Percentiles rank a stretch among this genome's conserved stretches.
phyloP scores from a whole-genome alignment of 2,797 vertebrate genomes.

The Cossypha heuglini region DNA sequence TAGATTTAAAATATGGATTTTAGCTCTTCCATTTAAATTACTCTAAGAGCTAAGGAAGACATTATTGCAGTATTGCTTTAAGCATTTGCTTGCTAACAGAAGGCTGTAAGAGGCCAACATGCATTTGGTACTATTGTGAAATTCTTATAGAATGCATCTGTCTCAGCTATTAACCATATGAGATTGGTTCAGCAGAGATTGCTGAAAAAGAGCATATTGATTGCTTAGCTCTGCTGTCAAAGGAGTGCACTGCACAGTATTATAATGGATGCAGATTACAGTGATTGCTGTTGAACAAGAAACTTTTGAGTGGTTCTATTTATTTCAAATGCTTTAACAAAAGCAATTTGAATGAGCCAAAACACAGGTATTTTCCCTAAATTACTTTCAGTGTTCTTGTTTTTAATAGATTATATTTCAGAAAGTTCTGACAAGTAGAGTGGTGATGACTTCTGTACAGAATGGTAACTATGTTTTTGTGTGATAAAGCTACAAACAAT shows the following conservation, averaged over 20 bases:
- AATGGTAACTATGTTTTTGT: not conserved
- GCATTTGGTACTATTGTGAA: not conserved
- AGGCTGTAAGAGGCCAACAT: not conserved
- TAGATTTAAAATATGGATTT: not conserved
- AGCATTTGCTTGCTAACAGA: not conserved
- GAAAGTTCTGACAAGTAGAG: not conserved
- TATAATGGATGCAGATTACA: slow-evolving; percentile 28
- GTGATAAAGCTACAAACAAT: not conserved
- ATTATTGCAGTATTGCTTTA: not conserved
- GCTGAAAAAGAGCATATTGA: not conserved
- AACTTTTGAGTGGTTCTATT: not conserved
- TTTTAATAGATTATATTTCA: slow-evolving; percentile 14
- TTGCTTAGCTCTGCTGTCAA: not conserved
- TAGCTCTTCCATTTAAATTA: not conserved
- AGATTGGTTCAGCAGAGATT: not conserved
- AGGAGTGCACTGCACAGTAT: not conserved
- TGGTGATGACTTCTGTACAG: not conserved
- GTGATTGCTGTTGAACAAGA: slow-evolving; percentile 13
- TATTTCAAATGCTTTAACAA: slow-evolving; percentile 18
- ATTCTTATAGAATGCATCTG: not conserved
- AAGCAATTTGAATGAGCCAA: not conserved
- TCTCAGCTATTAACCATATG: not conserved
- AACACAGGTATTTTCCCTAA: slow-evolving; percentile 11
- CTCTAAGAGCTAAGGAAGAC: not conserved
- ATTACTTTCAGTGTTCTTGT: not conserved